Conservation (phyloP, 2,888 invertebrate species). For the Fragum fragum region DNA sequence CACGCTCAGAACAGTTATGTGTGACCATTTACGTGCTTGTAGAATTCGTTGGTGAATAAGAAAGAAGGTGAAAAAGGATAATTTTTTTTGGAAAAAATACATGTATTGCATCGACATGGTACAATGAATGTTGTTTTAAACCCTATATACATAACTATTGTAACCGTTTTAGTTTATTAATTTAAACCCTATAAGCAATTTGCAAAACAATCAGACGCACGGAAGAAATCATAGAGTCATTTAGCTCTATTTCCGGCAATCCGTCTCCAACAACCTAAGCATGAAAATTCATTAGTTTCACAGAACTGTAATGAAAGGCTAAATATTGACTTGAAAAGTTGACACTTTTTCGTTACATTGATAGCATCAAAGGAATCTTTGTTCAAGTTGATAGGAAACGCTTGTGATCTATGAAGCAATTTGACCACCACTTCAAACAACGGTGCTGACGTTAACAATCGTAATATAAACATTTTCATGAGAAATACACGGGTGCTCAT, state of each 20-base stretch:
- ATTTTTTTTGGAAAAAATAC: no score
- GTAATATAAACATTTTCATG: slow-evolving; percentile 33
- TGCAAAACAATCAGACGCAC: no score
- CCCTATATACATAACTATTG: no score
- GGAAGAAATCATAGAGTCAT: no score
- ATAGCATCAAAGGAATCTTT: slow-evolving; percentile 21
- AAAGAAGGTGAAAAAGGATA: no score
- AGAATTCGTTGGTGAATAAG: no score
- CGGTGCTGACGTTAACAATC: slow-evolving; percentile 18
- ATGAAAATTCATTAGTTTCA: slow-evolving; percentile 22
- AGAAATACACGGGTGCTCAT: slow-evolving; percentile 26
- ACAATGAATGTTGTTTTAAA: no score
- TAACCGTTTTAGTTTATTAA: no score
- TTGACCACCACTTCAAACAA: slow-evolving; percentile 29
- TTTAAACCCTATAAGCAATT: no score
- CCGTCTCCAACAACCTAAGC: background rate
- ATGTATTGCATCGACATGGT: no score
- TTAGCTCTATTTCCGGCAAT: background rate
- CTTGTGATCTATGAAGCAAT: slow-evolving; percentile 19
- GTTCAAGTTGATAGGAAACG: slow-evolving; percentile 12
- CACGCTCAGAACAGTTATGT: no score
- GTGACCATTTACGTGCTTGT: no score
- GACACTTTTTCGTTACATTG: slow-evolving; percentile 24
- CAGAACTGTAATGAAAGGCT: background rate
- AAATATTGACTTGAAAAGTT: slow-evolving; percentile 30